Conservation (phyloP, 1,140 invertebrate genomes). For the Bombus picipes region DNA sequence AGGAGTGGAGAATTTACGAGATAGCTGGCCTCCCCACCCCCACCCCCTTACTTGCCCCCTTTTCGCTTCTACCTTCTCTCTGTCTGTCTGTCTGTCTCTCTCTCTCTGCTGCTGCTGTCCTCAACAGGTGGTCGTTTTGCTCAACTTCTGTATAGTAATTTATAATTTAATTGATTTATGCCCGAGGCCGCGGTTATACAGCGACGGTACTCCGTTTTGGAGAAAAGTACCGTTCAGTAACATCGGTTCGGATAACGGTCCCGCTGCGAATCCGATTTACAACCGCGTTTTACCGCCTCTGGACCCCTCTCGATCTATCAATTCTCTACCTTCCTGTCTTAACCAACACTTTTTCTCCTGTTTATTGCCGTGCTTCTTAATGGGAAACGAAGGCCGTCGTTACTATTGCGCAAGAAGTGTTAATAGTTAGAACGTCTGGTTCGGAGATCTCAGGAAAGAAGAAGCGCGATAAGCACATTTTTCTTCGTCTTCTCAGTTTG, state of each 20-base stretch:
- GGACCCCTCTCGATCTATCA: slow-evolving; percentile 12
- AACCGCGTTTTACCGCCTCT: background rate
- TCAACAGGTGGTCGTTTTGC: slow-evolving; percentile 82
- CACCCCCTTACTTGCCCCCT: slow-evolving; percentile 45
- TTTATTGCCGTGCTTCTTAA: background rate
- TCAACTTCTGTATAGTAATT: slow-evolving; percentile 81
- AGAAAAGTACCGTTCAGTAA: slow-evolving; percentile 72
- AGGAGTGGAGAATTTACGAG: slow-evolving; percentile 80
- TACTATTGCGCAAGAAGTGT: background rate
- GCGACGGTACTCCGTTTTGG: slow-evolving; percentile 54
- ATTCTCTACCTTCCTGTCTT: background rate
- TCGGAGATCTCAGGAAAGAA: background rate
- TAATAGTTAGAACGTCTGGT: background rate
- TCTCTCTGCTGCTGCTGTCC: slow-evolving; percentile 68
- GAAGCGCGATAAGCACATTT: background rate
- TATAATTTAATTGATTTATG: slow-evolving; percentile 82
- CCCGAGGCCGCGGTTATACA: slow-evolving; percentile 35
- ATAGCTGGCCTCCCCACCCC: slow-evolving; percentile 72
- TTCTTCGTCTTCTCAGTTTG: background rate
- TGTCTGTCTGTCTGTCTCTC: slow-evolving; percentile 65
- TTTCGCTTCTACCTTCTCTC: background rate
- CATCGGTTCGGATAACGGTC: slow-evolving; percentile 70
- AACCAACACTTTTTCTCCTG: background rate
- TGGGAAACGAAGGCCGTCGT: background rate
- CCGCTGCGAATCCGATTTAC: slow-evolving; percentile 46